Evolutionary conservation across 2,888 invertebrate species (phyloP), one percentile per base, ranked within the genome.

Genomic region (Stenichneumon culpator): DNA sequence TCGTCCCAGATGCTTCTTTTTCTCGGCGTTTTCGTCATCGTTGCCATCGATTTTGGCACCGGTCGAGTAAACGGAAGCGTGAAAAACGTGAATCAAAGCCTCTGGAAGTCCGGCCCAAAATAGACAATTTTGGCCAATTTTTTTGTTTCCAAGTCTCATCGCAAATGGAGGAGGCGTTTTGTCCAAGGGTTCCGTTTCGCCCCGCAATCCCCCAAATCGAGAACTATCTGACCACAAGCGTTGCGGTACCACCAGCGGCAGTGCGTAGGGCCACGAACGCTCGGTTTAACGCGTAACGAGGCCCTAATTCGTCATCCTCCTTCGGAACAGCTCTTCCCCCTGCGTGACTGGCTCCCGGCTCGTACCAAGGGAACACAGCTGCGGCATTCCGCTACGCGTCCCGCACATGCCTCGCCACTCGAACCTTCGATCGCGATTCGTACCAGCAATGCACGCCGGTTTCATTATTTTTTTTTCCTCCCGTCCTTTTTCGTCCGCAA

Each of bases 221-320:
- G 68, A 79, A 79, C 69, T 77, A 80, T 82, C 54, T 50, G 22
- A 67, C 11, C 39, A 32, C 73, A 52, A 54, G 14, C 52, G 36
- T 57, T 54, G 63, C 36, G 28, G 44, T 22, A 50, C 54, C 73
- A 32, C 70, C 36, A 69, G 74, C 80, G 44, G 28, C 67, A 70
- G 63, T 79, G 65, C 11, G 57, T 72, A 77, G 67, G 72, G 77
- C 79, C 44, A 80, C 80, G 77, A 86, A 65, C 77, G 69, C 82
- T 80, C 86, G 78, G 80, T 86, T 86, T 78, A 78, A 57, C 77
- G 82, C 80, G 86, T 83, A 86, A 86, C 82, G 82, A 86, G 82
- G 79, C 82, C 86, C 82, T 83, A 86, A 86, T 86, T 86, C 86
- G 82, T 86, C 86, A 86, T 86, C 80, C 86, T 86, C 86, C 77